Evolutionary conservation across 1,140 invertebrate species (phyloP).

Genomic region (Babylonia areolata): DNA sequence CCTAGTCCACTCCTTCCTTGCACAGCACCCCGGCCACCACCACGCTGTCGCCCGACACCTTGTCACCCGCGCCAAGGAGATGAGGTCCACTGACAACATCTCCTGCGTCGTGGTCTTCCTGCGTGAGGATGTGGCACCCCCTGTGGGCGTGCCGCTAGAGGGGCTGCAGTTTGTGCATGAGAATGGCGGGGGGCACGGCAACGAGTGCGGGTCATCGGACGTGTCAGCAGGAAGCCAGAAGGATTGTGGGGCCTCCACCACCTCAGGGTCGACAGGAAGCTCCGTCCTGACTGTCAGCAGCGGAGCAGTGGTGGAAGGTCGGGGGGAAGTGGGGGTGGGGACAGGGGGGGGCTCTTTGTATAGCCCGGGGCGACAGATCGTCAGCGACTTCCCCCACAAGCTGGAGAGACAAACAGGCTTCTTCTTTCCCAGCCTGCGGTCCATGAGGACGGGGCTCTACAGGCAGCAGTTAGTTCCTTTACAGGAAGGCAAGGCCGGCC

Average conservation of each 20-base stretch:
- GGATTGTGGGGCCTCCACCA: neutral
- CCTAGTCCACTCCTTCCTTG: constrained; percentile 72
- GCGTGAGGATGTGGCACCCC: constrained; percentile 77
- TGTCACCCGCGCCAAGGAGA: constrained; percentile 84
- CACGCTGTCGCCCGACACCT: constrained; percentile 80
- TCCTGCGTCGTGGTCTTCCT: constrained; percentile 91
- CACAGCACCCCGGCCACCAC: constrained; percentile 65
- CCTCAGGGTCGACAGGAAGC: neutral
- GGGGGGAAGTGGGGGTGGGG: neutral
- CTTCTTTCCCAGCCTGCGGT: neutral
- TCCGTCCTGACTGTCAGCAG: neutral
- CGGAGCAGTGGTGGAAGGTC: neutral
- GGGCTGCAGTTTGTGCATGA: constrained; percentile 44
- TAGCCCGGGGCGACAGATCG: neutral
- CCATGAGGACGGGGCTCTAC: neutral
- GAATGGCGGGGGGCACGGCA: constrained; percentile 25
- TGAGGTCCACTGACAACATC: constrained; percentile 90
- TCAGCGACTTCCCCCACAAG: neutral
- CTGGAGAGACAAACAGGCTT: constrained; percentile 7
- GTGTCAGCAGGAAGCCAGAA: neutral
- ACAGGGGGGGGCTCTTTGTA: neutral
- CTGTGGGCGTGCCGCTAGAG: constrained; percentile 50
- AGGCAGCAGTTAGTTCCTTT: constrained; percentile 13
- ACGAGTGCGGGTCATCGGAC: neutral
- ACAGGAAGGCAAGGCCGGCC: neutral